Evolutionary conservation across 2,113 vertebrate genomes (phyloP), one percentile per base, ranked within the genome.

Genomic region (Laticauda laticaudata): DNA sequence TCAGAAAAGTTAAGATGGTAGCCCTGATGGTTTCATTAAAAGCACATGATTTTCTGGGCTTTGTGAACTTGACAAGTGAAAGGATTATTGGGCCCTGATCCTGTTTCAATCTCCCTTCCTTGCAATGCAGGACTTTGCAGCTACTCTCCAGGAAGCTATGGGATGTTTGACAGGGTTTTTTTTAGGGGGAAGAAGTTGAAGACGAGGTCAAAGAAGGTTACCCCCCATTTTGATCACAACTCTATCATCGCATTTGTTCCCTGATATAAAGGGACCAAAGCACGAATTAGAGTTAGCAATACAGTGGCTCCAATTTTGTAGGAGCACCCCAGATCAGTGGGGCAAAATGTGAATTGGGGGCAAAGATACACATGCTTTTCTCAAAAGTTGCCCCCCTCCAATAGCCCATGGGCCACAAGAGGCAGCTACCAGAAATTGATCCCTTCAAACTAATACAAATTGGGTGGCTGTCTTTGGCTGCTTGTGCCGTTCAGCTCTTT

Each of bases 21-120:
- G 64, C n/a, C 14, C 14, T 15, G 14, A 34, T 75, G 64, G 14
- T 75, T 34, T 1, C 12, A 34, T 75, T 34, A 75, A 34, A 75
- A n/a, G 12, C n/a, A 7, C 64, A 75, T 7, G 14, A 34, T 75
- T 75, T 18, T 75, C 34, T 34, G 64, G 64, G n/a, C 64, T n/a
- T 75, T 7, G n/a, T 75, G 64, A 64, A 64, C 3, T n/a, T 39
- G 21, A 39, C 5, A 95, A 95, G 0, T 18, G 94, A 75, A 93
- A 92, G 88, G 81, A 61, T 91, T 89, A 14, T 92, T 64, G 86
- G 90, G 90, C 87, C 90, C 64, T 91, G 86, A 53, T 48, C n/a
- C 5, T 5, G 18, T 91, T 91, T 86, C 93, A 90, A 64, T 0
- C 4, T 88, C 34, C 23, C 43, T 34, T 92, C 91, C 91, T 89